Conservation (phyloP, 2,797 vertebrate genomes). For the Psittacula derbiana region DNA sequence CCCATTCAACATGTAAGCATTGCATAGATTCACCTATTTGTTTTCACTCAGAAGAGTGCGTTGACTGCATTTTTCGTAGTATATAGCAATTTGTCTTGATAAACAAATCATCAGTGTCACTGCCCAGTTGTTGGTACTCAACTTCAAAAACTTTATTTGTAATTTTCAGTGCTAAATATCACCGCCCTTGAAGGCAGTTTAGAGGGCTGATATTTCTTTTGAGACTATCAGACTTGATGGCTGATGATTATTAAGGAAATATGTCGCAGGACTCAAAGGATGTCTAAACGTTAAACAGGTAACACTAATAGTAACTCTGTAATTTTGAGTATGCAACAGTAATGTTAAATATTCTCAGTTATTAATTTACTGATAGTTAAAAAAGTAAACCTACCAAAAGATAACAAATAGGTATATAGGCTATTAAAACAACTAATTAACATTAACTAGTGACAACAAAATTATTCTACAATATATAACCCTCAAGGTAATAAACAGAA, state of each 20-base stretch:
- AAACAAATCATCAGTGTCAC: constrained; percentile 88
- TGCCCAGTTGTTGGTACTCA: constrained; percentile 88
- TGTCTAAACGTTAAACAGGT: constrained; percentile 99
- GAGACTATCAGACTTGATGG: constrained; percentile 97
- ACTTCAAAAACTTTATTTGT: constrained; percentile 90
- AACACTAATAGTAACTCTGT: constrained; percentile 94
- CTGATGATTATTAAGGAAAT: constrained; percentile 95
- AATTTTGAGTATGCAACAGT: constrained; percentile 91
- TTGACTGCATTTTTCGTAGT: constrained; percentile 84
- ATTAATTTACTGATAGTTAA: constrained; percentile 97
- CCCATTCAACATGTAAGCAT: constrained; percentile 87
- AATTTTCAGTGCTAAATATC: constrained; percentile 93
- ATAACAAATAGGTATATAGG: constrained; percentile 90
- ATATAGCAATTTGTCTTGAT: constrained; percentile 84
- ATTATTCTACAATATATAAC: constrained; percentile 86
- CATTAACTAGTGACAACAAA: constrained; percentile 91
- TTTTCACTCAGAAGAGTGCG: constrained; percentile 86
- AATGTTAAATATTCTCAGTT: constrained; percentile 89
- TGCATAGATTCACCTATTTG: constrained; percentile 86
- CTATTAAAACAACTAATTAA: constrained; percentile 91
- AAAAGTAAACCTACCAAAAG: constrained; percentile 99
- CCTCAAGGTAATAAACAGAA: constrained; percentile 89
- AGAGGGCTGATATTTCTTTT: constrained; percentile 94
- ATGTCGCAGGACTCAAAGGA: constrained; percentile 97
- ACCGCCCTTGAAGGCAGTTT: constrained; percentile 89